Evolutionary conservation across 2,888 invertebrate species (phyloP).

Genomic region (Siphonodentalium dalli): DNA sequence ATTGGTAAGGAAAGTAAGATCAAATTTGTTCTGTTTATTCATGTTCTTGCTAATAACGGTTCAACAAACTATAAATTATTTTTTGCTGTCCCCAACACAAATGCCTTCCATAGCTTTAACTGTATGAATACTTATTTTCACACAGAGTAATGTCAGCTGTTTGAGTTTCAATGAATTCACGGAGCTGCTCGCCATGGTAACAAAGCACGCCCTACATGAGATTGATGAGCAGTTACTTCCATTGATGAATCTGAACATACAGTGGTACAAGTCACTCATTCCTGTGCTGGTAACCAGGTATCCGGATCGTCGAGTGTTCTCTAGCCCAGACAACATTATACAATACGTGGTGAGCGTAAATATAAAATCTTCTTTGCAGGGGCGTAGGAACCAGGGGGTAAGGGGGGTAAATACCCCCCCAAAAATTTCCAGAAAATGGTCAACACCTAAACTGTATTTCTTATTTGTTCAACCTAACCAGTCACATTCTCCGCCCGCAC

Average conservation of each 20-base stretch:
- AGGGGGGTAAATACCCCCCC: not conserved
- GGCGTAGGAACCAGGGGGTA: no score
- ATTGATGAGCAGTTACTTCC: slow-evolving; percentile 71
- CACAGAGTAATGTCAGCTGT: slow-evolving; percentile 34
- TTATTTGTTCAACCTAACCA: no score
- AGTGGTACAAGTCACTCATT: slow-evolving; percentile 74
- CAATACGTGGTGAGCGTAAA: slow-evolving; percentile 69
- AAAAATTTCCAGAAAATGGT: not conserved
- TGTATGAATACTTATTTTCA: not conserved
- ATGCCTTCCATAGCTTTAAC: not conserved
- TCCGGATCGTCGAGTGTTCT: slow-evolving; percentile 71
- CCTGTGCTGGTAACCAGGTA: slow-evolving; percentile 72
- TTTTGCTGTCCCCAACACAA: not conserved
- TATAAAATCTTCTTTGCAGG: not conserved
- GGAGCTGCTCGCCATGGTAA: slow-evolving; percentile 72
- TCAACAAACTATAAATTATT: not conserved
- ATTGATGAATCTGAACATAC: slow-evolving; percentile 72
- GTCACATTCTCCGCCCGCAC: no score
- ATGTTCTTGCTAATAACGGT: no score
- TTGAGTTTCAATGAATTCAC: slow-evolving; percentile 73
- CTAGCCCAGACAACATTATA: slow-evolving; percentile 70
- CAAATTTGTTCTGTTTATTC: no score
- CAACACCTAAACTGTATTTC: no score
- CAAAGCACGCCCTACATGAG: slow-evolving; percentile 70
- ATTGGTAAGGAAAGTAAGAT: no score